Base-by-base conservation (phyloP, 2,888 invertebrate genomes). In the Quadriops clusia region DNA sequence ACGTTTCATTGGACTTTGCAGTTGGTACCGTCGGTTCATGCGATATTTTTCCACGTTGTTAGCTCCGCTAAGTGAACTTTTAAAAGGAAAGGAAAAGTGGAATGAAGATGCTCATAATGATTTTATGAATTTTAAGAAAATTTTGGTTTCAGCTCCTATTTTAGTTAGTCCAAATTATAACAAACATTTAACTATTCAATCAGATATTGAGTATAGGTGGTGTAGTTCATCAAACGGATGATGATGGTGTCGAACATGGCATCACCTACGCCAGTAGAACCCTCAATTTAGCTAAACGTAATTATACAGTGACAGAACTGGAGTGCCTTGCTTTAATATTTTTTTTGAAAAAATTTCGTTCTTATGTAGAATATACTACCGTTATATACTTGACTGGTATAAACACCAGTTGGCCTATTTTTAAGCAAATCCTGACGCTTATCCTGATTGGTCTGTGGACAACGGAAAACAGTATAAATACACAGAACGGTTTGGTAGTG, bases 1-100 rank as follows among this genome's bases (percentile, higher is more conserved):
- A 33, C 25, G 49, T 9, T 46, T 53, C 28, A 20, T 49, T 2
- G 50, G 49, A 3, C 32, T 50, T 26, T 40, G 40, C 30, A 39
- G 39, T 3, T 51, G 47, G 43, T 49, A 49, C 25, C 23, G 46
- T 24, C 32, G 42, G 7, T 50, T 49, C 25, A 33, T 49, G 7
- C 37, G 34, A 8, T 22, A 46, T 39, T 49, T 47, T 36, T 43
- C 47, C 2, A 35, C 36, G 2, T 9, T 48, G 4, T 17, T 42
- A 3, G 40, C 47, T 8, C 47, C 47, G 7, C 33, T 49, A 10
- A 44, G 34, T 17, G 38, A 39, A 13, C 34, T 44, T 5, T 16
- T 42, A 5, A 43, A 42, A 33, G 45, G 42, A 3, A 36, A 30
- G 25, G 33, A 30, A 11, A 49, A 46, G 24, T 49, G 47, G 46